These are phyloP conservation scores for Oreortyx pictus DNA, from an alignment of 2,797 vertebrate species.

Conservation along the genomic window DNA sequence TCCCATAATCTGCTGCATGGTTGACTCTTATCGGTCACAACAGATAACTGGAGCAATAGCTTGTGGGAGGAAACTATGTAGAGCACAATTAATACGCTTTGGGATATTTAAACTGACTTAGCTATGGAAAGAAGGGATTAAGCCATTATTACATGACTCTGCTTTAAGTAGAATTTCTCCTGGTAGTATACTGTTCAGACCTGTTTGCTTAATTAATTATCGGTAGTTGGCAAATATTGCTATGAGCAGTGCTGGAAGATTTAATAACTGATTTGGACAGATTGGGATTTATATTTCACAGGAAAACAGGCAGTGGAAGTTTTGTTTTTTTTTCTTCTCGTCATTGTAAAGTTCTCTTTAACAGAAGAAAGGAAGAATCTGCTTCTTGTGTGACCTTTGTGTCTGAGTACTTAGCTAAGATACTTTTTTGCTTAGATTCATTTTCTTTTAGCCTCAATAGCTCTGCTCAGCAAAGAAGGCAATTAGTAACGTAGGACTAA, in stretches of 20 bases:
- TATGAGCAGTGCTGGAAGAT: neutral
- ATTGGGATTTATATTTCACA: neutral
- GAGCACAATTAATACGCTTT: neutral
- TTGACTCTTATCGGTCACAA: neutral
- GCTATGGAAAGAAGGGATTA: neutral
- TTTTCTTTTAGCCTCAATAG: neutral
- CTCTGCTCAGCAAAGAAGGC: neutral
- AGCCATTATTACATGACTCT: neutral
- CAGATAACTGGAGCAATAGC: neutral
- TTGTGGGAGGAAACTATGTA: neutral
- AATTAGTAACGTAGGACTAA: neutral
- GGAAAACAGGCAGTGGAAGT: neutral
- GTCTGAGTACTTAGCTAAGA: neutral
- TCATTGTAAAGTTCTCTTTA: neutral
- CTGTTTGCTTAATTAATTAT: neutral
- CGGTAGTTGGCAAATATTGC: neutral
- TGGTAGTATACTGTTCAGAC: neutral
- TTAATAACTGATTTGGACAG: neutral
- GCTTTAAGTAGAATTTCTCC: neutral
- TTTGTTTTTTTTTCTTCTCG: neutral
- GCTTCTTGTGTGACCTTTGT: neutral
- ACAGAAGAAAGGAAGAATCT: neutral
- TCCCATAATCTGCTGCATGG: neutral
- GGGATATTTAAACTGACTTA: neutral
- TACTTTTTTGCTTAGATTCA: neutral